Evolutionary conservation across 2,113 vertebrate species (phyloP), one percentile per base, ranked within the genome.

Genomic region (Zootoca vivipara): DNA sequence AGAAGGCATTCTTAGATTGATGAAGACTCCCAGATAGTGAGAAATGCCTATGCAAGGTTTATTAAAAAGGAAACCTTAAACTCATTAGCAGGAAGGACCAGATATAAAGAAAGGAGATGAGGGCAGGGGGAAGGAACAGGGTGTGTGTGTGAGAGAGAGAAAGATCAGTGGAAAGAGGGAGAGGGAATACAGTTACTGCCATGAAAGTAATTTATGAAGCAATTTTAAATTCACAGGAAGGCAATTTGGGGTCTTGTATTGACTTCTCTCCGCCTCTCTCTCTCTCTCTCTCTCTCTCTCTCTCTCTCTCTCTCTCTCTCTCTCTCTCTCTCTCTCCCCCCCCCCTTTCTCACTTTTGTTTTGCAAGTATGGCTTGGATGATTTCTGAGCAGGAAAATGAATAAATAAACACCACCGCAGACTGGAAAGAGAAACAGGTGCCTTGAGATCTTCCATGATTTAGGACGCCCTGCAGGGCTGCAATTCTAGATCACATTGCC

Each of bases 201-300:
- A n/a, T 8, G 86, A 84, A 75, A 82, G 35, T 94, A 94, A 95
- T 93, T 85, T 87, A 94, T 91, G 94, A 89, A 94, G 91, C 91
- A 88, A 93, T 95, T 90, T 87, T 87, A 92, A 52, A 94, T 91
- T 80, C 86, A 38, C 91, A 89, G 93, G 92, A 93, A 95, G 90
- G 95, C 94, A 94, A 89, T 94, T 94, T 91, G 91, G 92, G 94
- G 92, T 92, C 94, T 96, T 94, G 94, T 89, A 77, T 92, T 95
- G 88, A 86, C 87, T 84, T 89, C 79, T 93, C 87, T 89, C 40
- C 26, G 9, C 46, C 75, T 78, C 4, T 33, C 75, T 46, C 10
- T 40, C 73, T 33, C 33, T 74, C 22, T 20, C 20, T 74, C 73
- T 18, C 87, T 40, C 73, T 38, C 15, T 30, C 35, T 22, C 7